Percentiles rank a stretch among this genome's conserved stretches.
phyloP scores from a whole-genome alignment of 1,140 invertebrate species.

The Apis mellifera region Amel_HAv3.1 CM009943.2:6159001-6159500 shows the following conservation, averaged over 20 bases:
- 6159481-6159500: slow-evolving; percentile 23
- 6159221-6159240: background rate
- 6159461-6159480: slow-evolving; percentile 45
- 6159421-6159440: slow-evolving; percentile 39
- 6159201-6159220: background rate
- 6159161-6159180: too few species aligned
- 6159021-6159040: too few species aligned
- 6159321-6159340: background rate
- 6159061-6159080: too few species aligned
- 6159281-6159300: background rate
- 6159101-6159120: too few species aligned
- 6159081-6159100: too few species aligned
- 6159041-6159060: too few species aligned
- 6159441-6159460: slow-evolving; percentile 32
- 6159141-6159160: too few species aligned
- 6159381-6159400: slow-evolving; percentile 26
- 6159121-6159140: too few species aligned
- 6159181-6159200: background rate
- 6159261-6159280: rapidly evolving
- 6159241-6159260: background rate
- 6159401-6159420: slow-evolving; percentile 42
- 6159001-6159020: too few species aligned
- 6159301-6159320: background rate
- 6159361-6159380: slow-evolving; percentile 5
- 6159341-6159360: too few species aligned